phyloP scores from a whole-genome alignment of 2,888 invertebrate genomes.

The Hemistola chrysoprasaria region DNA sequence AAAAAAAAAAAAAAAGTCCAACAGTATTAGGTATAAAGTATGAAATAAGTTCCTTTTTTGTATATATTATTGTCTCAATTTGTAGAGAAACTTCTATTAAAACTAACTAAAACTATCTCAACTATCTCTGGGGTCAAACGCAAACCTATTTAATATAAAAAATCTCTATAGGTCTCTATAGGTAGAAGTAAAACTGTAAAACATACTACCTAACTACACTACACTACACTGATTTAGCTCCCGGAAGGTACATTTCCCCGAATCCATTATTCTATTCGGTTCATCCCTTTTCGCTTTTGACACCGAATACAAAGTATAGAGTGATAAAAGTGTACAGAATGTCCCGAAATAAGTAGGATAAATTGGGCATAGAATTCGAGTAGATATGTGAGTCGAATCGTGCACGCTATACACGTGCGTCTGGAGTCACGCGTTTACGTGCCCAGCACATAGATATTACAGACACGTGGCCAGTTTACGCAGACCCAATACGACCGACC shows the following conservation, averaged over 20 bases:
- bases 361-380: slow-evolving; percentile 59
- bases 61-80: no score
- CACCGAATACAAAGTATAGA: slow-evolving; percentile 40
- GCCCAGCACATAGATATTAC: slow-evolving; percentile 48
- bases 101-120: no score
- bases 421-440: slow-evolving; percentile 61
- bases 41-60: no score
- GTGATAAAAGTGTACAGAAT: slow-evolving; percentile 48
- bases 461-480: slow-evolving; percentile 44
- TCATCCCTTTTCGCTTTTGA: slow-evolving; percentile 38
- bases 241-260: slow-evolving; percentile 23
- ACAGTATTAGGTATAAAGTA: no score
- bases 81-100: no score
- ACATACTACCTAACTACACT: no score
- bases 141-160: no score
- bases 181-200: slow-evolving; percentile 10
- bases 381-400: slow-evolving; percentile 48
- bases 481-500: slow-evolving; percentile 34
- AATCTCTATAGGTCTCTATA: no score
- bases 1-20: no score
- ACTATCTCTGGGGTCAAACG: no score
- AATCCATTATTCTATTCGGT: slow-evolving; percentile 35
- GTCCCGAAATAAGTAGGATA: slow-evolving; percentile 57
- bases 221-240: slow-evolving; percentile 13
- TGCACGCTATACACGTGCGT: slow-evolving; percentile 58